Evolutionary conservation across 2,888 invertebrate genomes (phyloP).

Genomic region (Lasioglossum zephyrum): DNA sequence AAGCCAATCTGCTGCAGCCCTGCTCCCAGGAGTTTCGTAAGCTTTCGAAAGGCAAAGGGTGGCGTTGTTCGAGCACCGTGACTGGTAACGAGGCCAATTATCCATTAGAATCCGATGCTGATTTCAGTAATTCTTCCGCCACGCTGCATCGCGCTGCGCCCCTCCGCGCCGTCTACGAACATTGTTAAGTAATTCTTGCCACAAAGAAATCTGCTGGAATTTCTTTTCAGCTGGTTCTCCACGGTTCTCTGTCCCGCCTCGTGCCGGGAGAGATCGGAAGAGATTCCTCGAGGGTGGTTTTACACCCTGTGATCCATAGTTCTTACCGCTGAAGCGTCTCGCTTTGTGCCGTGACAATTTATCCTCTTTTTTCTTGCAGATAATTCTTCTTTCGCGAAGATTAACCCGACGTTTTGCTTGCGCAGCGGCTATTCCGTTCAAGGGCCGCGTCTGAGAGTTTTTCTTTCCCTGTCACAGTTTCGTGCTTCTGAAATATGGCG

Average conservation of each 20-base stretch:
- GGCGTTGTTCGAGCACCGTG: not conserved
- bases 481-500: not conserved
- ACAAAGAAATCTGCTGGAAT: not conserved
- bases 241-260: not conserved
- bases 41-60: not conserved
- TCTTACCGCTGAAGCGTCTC: not conserved
- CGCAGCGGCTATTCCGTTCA: not conserved
- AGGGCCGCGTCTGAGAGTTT: not conserved
- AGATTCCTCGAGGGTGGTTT: not conserved
- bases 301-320: conserved; percentile 2
- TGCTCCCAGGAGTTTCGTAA: conserved; percentile 18
- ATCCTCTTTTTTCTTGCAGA: not conserved
- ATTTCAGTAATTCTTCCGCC: conserved; percentile 45
- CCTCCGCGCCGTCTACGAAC: conserved; percentile 19
- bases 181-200: conserved; percentile 9
- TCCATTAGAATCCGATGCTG: conserved; percentile 35
- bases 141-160: not conserved
- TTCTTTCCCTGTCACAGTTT: not conserved
- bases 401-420: conserved; percentile 6
- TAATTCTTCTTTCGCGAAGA: conserved; percentile 4
- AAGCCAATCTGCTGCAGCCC: conserved; percentile 19
- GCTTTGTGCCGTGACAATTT: not conserved
- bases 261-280: not conserved
- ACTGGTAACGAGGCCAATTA: conserved; percentile 48
- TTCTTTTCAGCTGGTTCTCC: not conserved